phyloP scores from a whole-genome alignment of 2,888 invertebrate genomes.

The Acleris laterana region DNA sequence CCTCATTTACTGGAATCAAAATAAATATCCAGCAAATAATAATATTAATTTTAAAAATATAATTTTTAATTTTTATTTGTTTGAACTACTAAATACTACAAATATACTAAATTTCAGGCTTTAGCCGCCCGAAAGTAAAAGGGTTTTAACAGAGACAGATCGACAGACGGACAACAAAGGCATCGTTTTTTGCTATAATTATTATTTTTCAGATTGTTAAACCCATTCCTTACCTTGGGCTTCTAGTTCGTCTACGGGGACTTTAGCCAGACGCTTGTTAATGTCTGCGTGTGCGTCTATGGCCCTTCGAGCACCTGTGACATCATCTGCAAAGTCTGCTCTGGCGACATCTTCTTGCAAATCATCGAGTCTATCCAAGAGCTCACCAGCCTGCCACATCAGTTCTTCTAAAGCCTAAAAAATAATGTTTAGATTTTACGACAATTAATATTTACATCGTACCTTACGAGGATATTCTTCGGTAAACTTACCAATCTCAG shows the following conservation, averaged over 20 bases:
- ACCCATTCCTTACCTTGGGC: conserved; percentile 88
- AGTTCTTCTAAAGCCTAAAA: conserved; percentile 94
- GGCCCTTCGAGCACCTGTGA: conserved; percentile 94
- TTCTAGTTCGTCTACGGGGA: conserved; percentile 97
- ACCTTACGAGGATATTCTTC: background rate
- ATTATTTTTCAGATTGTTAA: background rate
- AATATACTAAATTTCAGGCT: too few relatives aligned
- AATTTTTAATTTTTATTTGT: too few relatives aligned
- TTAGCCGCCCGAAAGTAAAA: too few relatives aligned
- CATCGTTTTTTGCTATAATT: too few relatives aligned
- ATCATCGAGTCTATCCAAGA: conserved; percentile 96
- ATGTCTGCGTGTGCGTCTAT: conserved; percentile 97
- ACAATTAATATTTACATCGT: background rate
- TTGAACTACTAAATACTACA: too few relatives aligned
- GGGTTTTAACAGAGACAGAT: too few relatives aligned
- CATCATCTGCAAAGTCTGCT: conserved; percentile 97
- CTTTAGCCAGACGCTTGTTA: conserved; percentile 96
- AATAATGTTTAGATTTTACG: conserved; percentile 9
- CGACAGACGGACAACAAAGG: too few relatives aligned
- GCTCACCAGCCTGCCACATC: conserved; percentile 97
- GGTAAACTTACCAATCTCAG: conserved; percentile 87
- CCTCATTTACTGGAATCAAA: too few relatives aligned
- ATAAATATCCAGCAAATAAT: too few relatives aligned
- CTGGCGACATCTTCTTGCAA: conserved; percentile 96
- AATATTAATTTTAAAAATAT: too few relatives aligned